A percentile compares a stretch with the other conserved stretches of the same genome.
phyloP scores from a whole-genome alignment of 2,113 vertebrate species.

The Tachycineta bicolor region DNA sequence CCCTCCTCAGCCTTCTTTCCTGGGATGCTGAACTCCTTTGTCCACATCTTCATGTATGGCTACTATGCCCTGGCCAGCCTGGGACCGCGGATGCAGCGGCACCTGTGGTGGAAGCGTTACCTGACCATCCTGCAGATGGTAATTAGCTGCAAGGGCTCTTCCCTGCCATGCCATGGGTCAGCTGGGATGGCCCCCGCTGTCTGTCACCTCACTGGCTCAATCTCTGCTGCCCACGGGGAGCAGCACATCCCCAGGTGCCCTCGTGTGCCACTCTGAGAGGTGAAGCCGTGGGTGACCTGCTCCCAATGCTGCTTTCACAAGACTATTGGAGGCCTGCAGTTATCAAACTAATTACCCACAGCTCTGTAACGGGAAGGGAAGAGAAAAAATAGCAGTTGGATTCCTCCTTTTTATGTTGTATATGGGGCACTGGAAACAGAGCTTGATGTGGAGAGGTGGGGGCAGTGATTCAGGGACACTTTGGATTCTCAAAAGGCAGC shows the following conservation, averaged over 20 bases:
- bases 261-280: neutral
- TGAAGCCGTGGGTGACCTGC: neutral
- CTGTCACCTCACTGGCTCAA: neutral
- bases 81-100: slow-evolving; percentile 70
- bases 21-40: slow-evolving; percentile 79
- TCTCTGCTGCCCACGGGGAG: neutral
- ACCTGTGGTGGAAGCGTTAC: slow-evolving; percentile 81
- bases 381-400: neutral
- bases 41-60: slow-evolving; percentile 77
- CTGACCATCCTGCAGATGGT: slow-evolving; percentile 82
- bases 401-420: neutral
- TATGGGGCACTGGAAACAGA: neutral
- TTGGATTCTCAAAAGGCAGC: neutral
- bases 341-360: neutral
- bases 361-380: neutral
- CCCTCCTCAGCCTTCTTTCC: slow-evolving; percentile 74
- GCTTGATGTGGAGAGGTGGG: neutral
- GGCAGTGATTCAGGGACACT: neutral
- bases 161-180: neutral
- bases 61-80: slow-evolving; percentile 77
- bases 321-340: neutral
- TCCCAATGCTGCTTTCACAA: neutral
- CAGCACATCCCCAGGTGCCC: neutral
- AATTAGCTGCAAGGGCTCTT: neutral
- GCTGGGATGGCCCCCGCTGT: neutral